Conservation (phyloP, 2,113 vertebrate species). For the Leptocoma aspasia region DNA sequence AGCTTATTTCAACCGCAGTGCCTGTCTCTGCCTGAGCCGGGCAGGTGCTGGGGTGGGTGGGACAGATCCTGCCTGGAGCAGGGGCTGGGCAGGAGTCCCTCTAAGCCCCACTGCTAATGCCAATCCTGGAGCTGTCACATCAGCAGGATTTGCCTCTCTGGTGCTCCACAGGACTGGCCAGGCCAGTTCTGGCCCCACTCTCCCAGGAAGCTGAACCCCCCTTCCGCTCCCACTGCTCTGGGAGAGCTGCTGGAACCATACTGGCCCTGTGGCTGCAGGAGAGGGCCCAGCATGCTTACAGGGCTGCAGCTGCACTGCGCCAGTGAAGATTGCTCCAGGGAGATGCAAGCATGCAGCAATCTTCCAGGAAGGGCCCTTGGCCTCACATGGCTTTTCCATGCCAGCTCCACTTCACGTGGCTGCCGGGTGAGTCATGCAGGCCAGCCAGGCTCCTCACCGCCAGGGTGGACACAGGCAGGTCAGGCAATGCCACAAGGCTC, state of each 20-base stretch:
- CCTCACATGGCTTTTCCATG: constrained; percentile 8
- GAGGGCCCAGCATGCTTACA: accelerated
- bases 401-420: constrained; percentile 34
- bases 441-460: not conserved
- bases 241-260: not conserved
- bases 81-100: not conserved
- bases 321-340: accelerated
- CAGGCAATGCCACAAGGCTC: not conserved
- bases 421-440: not conserved
- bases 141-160: not conserved
- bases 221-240: not conserved
- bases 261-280: not conserved
- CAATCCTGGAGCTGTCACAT: accelerated
- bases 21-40: not conserved
- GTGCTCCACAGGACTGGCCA: not conserved
- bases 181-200: not conserved
- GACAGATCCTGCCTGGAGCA: not conserved
- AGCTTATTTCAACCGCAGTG: accelerated
- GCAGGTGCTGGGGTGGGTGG: not conserved
- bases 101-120: not conserved
- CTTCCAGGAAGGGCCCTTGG: constrained; percentile 31
- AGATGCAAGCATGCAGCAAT: not conserved
- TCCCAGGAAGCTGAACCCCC: not conserved
- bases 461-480: not conserved
- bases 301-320: not conserved